phyloP scores from a whole-genome alignment of 2,888 invertebrate genomes.

The Gari tellinella region DNA sequence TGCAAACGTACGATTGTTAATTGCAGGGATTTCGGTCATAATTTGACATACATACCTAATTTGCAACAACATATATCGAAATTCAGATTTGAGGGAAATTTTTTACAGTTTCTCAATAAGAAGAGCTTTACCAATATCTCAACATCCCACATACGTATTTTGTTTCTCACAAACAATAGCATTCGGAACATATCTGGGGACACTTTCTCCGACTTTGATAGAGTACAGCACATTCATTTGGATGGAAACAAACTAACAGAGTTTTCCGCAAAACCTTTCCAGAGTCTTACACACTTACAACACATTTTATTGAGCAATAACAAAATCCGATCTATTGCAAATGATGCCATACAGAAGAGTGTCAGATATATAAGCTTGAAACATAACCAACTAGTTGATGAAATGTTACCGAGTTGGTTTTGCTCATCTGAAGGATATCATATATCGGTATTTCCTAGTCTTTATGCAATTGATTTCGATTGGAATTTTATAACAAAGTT shows the following conservation, averaged over 20 bases:
- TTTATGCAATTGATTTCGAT: not conserved
- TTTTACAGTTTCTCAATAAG: no score
- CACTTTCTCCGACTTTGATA: constrained; percentile 1
- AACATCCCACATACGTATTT: no score
- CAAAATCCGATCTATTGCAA: constrained; percentile 2
- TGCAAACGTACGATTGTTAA: no score
- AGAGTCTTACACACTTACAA: no score
- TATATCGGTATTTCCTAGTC: constrained; percentile 1
- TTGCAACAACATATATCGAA: no score
- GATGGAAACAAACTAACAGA: constrained; percentile 3
- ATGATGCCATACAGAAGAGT: not conserved
- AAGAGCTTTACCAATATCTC: no score
- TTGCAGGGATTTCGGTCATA: no score
- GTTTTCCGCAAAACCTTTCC: no score
- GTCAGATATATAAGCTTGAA: not conserved
- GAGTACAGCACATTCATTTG: not conserved
- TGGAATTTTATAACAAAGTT: constrained; percentile 8
- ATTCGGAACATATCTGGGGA: not conserved
- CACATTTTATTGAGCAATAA: not conserved
- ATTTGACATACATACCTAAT: no score
- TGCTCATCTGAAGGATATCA: no score
- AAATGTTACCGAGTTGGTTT: not conserved
- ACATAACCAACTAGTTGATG: constrained; percentile 4
- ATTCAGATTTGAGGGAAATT: no score
- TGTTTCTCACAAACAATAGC: constrained; percentile 4